Conservation (phyloP, 2,113 vertebrate genomes). For the Scophthalmus maximus region DNA sequence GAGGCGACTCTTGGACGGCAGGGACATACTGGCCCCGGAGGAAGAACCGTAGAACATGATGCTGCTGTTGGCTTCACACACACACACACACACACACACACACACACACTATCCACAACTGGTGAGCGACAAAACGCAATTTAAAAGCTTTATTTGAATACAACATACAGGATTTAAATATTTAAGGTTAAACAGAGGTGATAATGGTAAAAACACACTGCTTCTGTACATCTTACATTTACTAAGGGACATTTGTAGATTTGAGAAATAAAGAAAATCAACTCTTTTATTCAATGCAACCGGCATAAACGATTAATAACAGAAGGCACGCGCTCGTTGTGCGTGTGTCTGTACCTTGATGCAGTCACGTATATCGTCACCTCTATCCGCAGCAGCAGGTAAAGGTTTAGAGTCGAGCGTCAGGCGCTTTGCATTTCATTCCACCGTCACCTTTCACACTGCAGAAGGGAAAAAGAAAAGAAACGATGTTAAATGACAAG, state of each 20-base stretch:
- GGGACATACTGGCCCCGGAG: constrained; percentile 88
- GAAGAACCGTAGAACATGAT: constrained; percentile 94
- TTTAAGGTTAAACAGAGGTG: background rate
- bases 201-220: constrained; percentile 9
- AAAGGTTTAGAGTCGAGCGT: constrained; percentile 28
- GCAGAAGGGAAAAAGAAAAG: background rate
- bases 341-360: constrained; percentile 53
- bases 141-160: background rate
- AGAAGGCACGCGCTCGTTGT: background rate
- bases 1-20: constrained; percentile 90
- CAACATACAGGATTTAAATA: background rate
- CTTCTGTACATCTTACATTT: constrained; percentile 6
- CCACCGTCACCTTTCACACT: constrained; percentile 54
- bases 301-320: background rate
- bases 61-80: constrained; percentile 53
- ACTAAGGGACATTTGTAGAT: constrained; percentile 42
- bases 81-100: no score
- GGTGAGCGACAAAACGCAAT: constrained; percentile 17
- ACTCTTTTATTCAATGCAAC: constrained; percentile 5
- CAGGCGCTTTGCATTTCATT: constrained; percentile 40
- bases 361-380: constrained; percentile 12
- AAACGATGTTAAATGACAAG: no score
- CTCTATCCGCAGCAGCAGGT: constrained; percentile 35
- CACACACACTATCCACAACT: no score
- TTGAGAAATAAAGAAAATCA: constrained; percentile 32